phyloP scores from a whole-genome alignment of 2,888 invertebrate species.

The Leucophenga montana region DNA sequence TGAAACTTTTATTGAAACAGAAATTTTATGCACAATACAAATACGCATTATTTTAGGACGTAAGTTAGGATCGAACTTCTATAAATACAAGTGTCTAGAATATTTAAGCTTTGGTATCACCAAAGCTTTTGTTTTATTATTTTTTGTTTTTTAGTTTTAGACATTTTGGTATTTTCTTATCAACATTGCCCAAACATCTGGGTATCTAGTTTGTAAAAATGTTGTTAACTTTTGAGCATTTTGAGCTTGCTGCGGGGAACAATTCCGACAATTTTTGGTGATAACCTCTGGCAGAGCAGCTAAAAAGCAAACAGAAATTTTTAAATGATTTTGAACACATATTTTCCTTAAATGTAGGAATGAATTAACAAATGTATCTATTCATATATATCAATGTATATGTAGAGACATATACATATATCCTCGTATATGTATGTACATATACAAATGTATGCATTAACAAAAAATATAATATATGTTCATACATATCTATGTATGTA shows the following conservation, averaged over 20 bases:
- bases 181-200: slow-evolving; percentile 75
- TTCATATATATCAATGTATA: background rate
- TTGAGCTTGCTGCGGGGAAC: slow-evolving; percentile 74
- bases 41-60: too few relatives aligned
- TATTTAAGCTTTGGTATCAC: too few relatives aligned
- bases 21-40: too few relatives aligned
- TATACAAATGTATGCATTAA: too few relatives aligned
- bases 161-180: slow-evolving; percentile 73
- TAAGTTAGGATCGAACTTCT: too few relatives aligned
- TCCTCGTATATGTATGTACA: slow-evolving; percentile 28
- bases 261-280: slow-evolving; percentile 75
- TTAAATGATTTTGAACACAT: background rate
- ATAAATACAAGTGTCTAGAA: too few relatives aligned
- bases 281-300: slow-evolving; percentile 75
- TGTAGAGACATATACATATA: background rate
- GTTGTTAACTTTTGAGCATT: slow-evolving; percentile 75
- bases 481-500: too few relatives aligned
- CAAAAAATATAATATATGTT: too few relatives aligned
- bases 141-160: slow-evolving; percentile 30
- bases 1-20: too few relatives aligned
- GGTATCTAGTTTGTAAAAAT: slow-evolving; percentile 75
- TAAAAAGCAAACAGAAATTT: slow-evolving; percentile 27
- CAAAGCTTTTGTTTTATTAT: background rate
- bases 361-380: background rate
- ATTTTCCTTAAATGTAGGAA: too few relatives aligned